phyloP scores from a whole-genome alignment of 2,797 vertebrate species.

The Pseudochirops corinnae region DNA sequence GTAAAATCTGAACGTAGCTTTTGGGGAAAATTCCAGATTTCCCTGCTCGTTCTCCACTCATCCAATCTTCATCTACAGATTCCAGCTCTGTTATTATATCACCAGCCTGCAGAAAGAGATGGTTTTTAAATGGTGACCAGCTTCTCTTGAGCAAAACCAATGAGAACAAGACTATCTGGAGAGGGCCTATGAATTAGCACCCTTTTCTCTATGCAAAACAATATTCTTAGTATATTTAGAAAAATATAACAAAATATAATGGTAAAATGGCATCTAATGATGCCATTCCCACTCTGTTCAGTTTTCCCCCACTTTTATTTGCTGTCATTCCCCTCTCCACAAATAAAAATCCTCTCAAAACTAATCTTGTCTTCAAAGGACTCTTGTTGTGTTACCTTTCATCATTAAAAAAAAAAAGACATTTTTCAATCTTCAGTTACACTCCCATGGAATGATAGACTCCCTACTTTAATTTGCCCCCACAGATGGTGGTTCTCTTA shows the following conservation, averaged over 20 bases:
- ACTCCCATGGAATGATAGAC: background rate
- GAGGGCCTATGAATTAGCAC: background rate
- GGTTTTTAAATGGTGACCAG: constrained; percentile 16
- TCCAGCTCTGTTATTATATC: constrained; percentile 90
- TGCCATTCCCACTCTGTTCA: background rate
- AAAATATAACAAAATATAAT: background rate
- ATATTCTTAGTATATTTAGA: constrained; percentile 29
- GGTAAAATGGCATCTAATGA: constrained; percentile 2
- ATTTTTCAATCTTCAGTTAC: background rate
- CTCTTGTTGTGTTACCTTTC: background rate
- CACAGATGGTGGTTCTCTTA: background rate
- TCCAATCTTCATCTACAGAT: constrained; percentile 92
- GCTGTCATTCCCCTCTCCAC: background rate
- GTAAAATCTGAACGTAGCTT: constrained; percentile 90
- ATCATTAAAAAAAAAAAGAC: background rate
- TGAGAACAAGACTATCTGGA: background rate
- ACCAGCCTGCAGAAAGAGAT: constrained; percentile 88
- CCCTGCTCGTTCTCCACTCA: constrained; percentile 90
- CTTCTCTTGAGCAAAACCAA: constrained; percentile 6
- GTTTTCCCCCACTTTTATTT: background rate
- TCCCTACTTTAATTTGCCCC: background rate
- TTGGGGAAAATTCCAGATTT: constrained; percentile 92
- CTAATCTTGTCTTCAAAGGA: background rate
- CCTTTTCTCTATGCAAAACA: constrained; percentile 5
- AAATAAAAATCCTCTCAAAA: constrained; percentile 28